Evolutionary conservation across 2,113 vertebrate genomes (phyloP), one percentile per base, ranked within the genome.

Genomic region (Daboia siamensis): DNA sequence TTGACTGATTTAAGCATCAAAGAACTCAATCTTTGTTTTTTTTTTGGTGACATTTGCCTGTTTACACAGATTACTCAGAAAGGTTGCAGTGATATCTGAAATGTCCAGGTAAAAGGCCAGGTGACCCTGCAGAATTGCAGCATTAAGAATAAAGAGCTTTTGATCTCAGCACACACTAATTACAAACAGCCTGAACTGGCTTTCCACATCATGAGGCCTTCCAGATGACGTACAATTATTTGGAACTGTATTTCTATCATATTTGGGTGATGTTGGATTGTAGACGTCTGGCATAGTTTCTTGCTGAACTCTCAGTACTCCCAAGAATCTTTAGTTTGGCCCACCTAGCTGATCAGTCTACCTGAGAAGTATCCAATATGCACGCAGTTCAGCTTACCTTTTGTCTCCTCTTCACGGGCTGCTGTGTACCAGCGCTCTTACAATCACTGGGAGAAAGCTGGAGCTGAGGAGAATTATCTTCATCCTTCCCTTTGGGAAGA

Each of bases 371-470:
- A 44, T 7, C 17, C 17, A 44, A 21, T 21, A 20, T 21, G 33
- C 33, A 39, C 69, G 21, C 33, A 80, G 74, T 12, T 33, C 46
- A 39, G n/a, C 86, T 48, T 92, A 99, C 99, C 98, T 98, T 99
- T 51, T 99, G 99, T 54, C 99, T 98, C 96, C 99, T 97, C 93
- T 99, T 99, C 93, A 98, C 94, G 5, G 98, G 98, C 92, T 96
- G 98, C 93, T 96, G 98, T 3, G 93, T 90, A 56, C 96, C 94
- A 2, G 96, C 95, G 26, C 86, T 97, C 95, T 93, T 98, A 95
- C 69, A 97, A 61, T 94, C 90, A 80, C 87, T 97, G 91, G 97
- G 97, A 54, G 96, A 94, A 55, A 93, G 86, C 7, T 94, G 44
- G 21, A 74, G 4, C 44, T 93, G 95, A 1, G 4, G 1, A 89